Evolutionary conservation across 2,113 vertebrate genomes (phyloP).

Genomic region (Bettongia penicillata): DNA sequence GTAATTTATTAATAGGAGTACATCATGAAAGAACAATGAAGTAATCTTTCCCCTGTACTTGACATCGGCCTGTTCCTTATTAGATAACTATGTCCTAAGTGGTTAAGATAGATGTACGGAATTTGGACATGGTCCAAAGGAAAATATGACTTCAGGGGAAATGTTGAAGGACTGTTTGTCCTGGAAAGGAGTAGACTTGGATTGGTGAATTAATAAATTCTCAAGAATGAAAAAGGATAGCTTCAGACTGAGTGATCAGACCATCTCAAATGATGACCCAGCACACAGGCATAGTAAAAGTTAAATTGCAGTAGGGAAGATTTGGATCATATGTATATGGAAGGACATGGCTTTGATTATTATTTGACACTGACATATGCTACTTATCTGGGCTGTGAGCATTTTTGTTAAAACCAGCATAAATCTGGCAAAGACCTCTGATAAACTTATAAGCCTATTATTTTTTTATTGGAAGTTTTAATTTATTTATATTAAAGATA

Average conservation of each 20-base stretch:
- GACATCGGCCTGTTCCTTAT: not conserved
- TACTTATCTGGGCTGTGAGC: not conserved
- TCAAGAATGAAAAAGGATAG: not conserved
- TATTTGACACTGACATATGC: not conserved
- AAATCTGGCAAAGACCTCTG: not conserved
- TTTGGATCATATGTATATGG: not conserved
- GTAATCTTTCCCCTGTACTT: not conserved
- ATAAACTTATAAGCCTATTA: not conserved
- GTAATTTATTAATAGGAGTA: not conserved
- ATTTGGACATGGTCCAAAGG: not conserved
- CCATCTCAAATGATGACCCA: not conserved
- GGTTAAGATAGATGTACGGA: not conserved
- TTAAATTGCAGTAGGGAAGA: constrained; percentile 6
- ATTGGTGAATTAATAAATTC: not conserved
- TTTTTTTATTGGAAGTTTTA: not conserved
- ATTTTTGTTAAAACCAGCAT: not conserved
- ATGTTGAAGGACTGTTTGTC: not conserved
- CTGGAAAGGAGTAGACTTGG: constrained; percentile 1
- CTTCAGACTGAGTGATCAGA: not conserved
- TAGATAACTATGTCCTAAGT: not conserved
- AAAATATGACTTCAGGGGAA: constrained; percentile 9
- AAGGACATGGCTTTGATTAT: not conserved
- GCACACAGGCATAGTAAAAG: not conserved
- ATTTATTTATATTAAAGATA: not conserved
- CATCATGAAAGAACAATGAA: not conserved